These are phyloP conservation scores for Alcedo quadribrachys DNA, from an alignment of 2,797 vertebrate species.

Conservation along the genomic window DNA sequence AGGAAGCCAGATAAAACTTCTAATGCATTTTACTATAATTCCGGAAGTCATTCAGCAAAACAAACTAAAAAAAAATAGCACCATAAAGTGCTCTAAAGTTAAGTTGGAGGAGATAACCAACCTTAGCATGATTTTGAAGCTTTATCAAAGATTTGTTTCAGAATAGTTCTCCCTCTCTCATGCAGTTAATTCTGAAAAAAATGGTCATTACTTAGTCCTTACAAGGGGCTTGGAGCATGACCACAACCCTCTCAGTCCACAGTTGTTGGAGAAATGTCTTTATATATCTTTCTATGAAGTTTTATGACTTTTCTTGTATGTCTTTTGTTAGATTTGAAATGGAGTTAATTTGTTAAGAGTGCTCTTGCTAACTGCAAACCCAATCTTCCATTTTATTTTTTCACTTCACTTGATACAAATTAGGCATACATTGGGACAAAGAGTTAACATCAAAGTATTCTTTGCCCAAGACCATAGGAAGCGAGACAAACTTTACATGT, in stretches of 20 bases:
- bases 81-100: background rate
- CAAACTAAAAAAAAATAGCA: background rate
- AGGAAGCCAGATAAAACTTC: background rate
- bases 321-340: background rate
- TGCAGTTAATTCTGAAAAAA: background rate
- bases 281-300: background rate
- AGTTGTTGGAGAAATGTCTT: accelerated
- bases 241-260: background rate
- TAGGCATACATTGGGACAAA: background rate
- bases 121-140: background rate
- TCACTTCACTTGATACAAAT: background rate
- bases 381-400: background rate
- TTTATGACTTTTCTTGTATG: background rate
- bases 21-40: background rate
- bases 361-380: background rate
- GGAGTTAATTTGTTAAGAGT: background rate
- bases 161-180: background rate
- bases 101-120: background rate
- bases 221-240: background rate
- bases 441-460: background rate
- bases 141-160: background rate
- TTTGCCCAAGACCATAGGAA: background rate
- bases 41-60: background rate
- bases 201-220: accelerated
- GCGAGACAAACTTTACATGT: background rate